Evolutionary conservation across 2,888 invertebrate genomes (phyloP), one percentile per base, ranked within the genome.

Genomic region (Pristionchus mayeri): DNA sequence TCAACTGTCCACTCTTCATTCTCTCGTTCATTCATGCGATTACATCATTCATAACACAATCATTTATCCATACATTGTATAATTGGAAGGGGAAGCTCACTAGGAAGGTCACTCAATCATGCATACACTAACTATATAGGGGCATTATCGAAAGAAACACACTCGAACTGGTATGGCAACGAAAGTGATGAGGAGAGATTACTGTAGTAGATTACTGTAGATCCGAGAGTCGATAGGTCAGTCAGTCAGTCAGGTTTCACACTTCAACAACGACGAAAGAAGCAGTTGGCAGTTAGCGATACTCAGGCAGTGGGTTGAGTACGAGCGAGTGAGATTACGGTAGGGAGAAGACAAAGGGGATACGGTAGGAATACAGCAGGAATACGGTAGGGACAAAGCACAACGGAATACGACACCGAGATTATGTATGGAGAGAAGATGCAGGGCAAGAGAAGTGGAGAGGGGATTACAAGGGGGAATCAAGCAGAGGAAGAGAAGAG

Each of bases 371-470:
- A n/a, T n/a, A n/a, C n/a, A n/a, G n/a, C n/a, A n/a, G n/a, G n/a
- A n/a, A 48, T 75, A 75, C 75, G 24, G 24, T 44, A 75, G 44
- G 71, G 48, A 75, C 75, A 75, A 75, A 75, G 75, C 75, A 75
- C 75, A 75, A 75, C 16, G 75, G 75, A 75, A 75, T n/a, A 75
- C 13, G 75, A 75, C 75, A 75, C 75, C 75, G 75, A 75, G 75
- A 79, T 79, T 79, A 54, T 79, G 79, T 24, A 48, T 79, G 79
- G 40, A 79, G 27, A 52, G 30, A 24, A 30, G 50, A 44, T 16
- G 40, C 57, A 79, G 81, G 81, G 81, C 81, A 50, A 81, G 81
- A 81, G 18, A 27, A 3, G 21, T 24, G 37, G 50, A 60, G 48
- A 37, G 9, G n/a, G 30, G 16, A n/a, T n/a, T 48, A 44, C 30